Conservation (phyloP, 2,113 vertebrate species). For the Cyprinus carpio region DNA sequence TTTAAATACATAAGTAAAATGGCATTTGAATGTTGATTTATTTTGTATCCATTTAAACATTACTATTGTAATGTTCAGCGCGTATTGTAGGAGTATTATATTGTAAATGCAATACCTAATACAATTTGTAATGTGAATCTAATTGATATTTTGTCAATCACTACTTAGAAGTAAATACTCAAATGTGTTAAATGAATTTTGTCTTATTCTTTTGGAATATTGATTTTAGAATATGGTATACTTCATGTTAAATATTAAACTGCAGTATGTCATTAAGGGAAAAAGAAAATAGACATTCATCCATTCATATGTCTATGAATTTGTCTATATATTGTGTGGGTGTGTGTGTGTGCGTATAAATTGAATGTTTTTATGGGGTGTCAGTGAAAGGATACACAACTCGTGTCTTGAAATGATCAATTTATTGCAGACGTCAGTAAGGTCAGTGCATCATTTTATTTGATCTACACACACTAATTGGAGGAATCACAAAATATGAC, state of each 20-base stretch:
- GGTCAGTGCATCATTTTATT: neutral
- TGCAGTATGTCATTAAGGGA: neutral
- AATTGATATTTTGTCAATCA: neutral
- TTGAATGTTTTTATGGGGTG: neutral
- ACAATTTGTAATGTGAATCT: neutral
- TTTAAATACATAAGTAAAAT: neutral
- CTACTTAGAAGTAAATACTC: neutral
- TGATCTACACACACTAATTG: neutral
- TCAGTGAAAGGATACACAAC: neutral
- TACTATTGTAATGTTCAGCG: neutral
- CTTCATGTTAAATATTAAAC: neutral
- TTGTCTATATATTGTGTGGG: no score
- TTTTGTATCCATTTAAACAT: neutral
- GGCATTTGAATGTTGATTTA: neutral
- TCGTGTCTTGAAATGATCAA: neutral
- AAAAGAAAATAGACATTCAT: neutral
- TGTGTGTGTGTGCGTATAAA: no score
- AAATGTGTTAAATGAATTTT: neutral
- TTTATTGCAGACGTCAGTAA: neutral
- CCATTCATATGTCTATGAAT: neutral
- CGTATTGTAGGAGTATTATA: neutral
- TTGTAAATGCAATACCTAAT: neutral
- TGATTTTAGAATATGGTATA: neutral
- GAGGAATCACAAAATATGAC: neutral
- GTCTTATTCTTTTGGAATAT: neutral